Evolutionary conservation across 2,797 vertebrate species (phyloP), one percentile per base, ranked within the genome.

Genomic region (Lutjanus campechanus): DNA sequence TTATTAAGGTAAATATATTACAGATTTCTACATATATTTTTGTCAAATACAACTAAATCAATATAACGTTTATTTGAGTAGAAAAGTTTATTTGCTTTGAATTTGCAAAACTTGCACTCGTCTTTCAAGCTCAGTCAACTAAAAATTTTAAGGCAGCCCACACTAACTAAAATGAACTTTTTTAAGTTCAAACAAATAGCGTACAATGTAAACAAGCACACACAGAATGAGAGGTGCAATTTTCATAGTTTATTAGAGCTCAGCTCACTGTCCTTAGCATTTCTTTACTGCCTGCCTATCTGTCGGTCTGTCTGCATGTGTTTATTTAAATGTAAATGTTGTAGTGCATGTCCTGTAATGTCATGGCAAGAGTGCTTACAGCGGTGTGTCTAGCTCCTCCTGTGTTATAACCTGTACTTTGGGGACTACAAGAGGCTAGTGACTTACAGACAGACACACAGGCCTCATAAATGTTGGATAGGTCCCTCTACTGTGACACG

Each of bases 381-480:
- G 87, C 80, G 84, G 81, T 79, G 86, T 88, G 88, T 92, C 88
- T 84, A 78, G 82, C 83, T 89, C 85, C 81, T 84, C 79, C 85
- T 84, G 86, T 90, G 84, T 89, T 91, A 74, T 84, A 91, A 89
- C 81, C 63, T 69, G 75, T 85, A 78, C 92, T 93, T 82, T 72
- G 69, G 77, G 87, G 85, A 90, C 80, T 76, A 89, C 76, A 88
- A 82, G 73, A 86, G 67, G 66, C 79, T 72, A 77, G 77, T 76
- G 67, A 85, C 82, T 75, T 83, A 68, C 69, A 77, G 77, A 78
- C 50, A 87, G 71, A 67, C 77, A 90, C 88, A 91, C 85, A 91
- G 77, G 73, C 86, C 90, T 94, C 91, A 94, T 93, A 93, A 88
- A 94, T 95, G 94, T 94, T 95, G 90, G 87, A 94, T 92, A 91